Evolutionary conservation across 1,140 invertebrate genomes (phyloP), one percentile per base, ranked within the genome.

Genomic region (Diorhabda elongata): DNA sequence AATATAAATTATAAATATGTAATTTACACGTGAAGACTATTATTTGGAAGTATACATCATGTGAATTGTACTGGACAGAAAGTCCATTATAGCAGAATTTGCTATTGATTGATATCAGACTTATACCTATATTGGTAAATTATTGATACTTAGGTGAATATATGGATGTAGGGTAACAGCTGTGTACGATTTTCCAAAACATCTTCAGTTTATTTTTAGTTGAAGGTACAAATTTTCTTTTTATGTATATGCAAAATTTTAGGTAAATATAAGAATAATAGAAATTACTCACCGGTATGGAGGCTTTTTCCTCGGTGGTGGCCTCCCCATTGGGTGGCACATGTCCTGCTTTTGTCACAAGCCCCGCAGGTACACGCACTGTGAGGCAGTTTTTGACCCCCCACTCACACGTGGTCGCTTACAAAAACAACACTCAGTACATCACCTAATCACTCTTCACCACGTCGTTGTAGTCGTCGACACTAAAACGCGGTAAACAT

Each of bases 251-350:
- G 4, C n/a, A 52, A 3, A 2, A 8, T 8, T 3, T 52, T 52
- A 4, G 47, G 47, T 52, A 52, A 2, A 52, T 52, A 52, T 52
- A 52, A 52, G n/a, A n/a, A 52, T 8, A 52, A 52, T 43, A 61
- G 26, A 61, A 8, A 43, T 41, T 42, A 67, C 78, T 77, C 76
- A 81, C 80, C 79, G 80, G 80, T 75, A 81, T 76, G 74, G 79
- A 79, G 74, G 79, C 80, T 79, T 81, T 81, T 74, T 81, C 80
- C 78, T 80, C 79, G 79, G 77, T 72, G 78, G 80, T 73, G 78
- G 79, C 76, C 74, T 78, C 78, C 76, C 77, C 76, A 74, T 81
- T 78, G 71, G 78, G 78, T 74, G 80, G 80, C 78, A 81, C 80
- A 80, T 81, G 79, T 77, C 79, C 80, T 72, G 79, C 78, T 73